Base-by-base conservation (phyloP, 37 sponge, comb jelly and placozoan species). In the Spongilla lacustris region DNA sequence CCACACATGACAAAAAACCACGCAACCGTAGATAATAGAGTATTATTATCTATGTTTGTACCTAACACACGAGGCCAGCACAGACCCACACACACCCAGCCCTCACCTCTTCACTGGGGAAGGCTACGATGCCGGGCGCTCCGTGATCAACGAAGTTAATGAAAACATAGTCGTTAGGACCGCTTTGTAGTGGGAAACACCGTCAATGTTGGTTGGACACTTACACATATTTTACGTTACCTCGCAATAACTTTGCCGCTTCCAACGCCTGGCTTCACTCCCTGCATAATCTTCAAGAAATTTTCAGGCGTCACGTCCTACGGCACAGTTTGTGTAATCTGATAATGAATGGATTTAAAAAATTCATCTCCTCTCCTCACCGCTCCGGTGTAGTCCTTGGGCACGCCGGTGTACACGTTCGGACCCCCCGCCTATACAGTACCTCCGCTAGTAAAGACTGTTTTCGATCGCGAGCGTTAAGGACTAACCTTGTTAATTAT, bases 101-200 rank as follows among this genome's bases (percentile, higher is more conserved):
- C 21, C 70, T 89, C 37, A 86, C 87, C 73, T 81, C 58, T 33
- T 77, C 88, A 67, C 69, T 74, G 36, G 95, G 95, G 76, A 95
- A 95, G 50, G 87, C 95, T 48, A 95, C 80, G 2, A 95, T 79
- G 6, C 92, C 92, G 6, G 85, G 89, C 33, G 85, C 95, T 46
- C 95, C 95, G 67, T 95, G 95, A 37, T 95, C 95, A 0, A 88
- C 95, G 31, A 95, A 83, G 85, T 95, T 85, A 30, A 95, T 80
- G 74, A 95, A 95, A 2, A 95, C 90, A 67, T 82, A 78, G 82
- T 89, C 90, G 68, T 92, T 70, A 29, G 89, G 87, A 50, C 87
- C 89, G 81, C 95, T 95, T 33, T 2, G n/a, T n/a, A n/a, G n/a
- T n/a, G n/a, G n/a, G n/a, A n/a, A n/a, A n/a, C n/a, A n/a, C n/a